Conservation (phyloP, 2,797 vertebrate genomes). For the Sandelia bainsii region DNA sequence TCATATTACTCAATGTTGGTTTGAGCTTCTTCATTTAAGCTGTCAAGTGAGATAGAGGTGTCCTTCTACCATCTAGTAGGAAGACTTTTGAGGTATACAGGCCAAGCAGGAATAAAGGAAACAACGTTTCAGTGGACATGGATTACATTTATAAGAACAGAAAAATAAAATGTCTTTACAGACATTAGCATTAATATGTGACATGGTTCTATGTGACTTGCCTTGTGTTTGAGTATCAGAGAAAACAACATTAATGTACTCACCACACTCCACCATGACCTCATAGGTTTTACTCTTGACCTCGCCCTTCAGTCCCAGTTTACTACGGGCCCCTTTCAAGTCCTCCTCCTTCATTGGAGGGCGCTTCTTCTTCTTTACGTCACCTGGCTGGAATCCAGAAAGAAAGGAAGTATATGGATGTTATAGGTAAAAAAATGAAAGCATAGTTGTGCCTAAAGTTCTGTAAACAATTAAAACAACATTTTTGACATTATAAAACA, state of each 20-base stretch:
- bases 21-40: neutral
- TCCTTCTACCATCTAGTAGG: neutral
- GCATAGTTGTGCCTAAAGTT: too few species aligned
- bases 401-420: neutral
- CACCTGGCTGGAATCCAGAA: slow-evolving; percentile 67
- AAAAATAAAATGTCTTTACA: neutral
- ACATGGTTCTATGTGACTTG: neutral
- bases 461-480: neutral
- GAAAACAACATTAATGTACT: slow-evolving; percentile 69
- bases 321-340: slow-evolving; percentile 93
- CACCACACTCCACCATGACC: slow-evolving; percentile 95
- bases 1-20: neutral
- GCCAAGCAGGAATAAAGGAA: too few species aligned
- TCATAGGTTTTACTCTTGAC: slow-evolving; percentile 98
- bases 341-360: slow-evolving; percentile 95
- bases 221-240: slow-evolving; percentile 2
- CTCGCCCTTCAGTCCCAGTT: slow-evolving; percentile 90
- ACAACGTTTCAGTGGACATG: neutral
- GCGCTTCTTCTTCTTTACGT: slow-evolving; percentile 94
- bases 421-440: neutral
- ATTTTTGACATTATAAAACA: neutral
- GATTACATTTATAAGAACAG: neutral
- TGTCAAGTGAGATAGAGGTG: neutral
- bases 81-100: neutral
- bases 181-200: neutral